phyloP scores from a whole-genome alignment of 1,140 invertebrate genomes.

The Pygmarrhopalites habei region DNA sequence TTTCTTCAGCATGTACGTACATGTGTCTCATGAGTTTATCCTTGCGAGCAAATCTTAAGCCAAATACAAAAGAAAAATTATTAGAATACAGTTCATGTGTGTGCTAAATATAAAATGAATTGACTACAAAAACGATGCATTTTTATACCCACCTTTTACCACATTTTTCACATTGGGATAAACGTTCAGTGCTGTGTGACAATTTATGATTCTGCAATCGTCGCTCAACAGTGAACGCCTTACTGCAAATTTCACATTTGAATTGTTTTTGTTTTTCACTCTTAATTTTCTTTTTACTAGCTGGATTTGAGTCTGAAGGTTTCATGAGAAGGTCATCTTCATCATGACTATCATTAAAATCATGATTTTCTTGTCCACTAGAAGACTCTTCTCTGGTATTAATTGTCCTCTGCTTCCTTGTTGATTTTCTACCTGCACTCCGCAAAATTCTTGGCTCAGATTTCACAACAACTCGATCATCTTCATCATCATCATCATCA shows the following conservation, averaged over 20 bases:
- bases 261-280: background rate
- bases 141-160: too few species aligned
- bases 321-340: background rate
- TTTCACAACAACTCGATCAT: too few species aligned
- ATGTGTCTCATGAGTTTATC: conserved; percentile 28
- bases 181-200: conserved; percentile 3
- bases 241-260: conserved; percentile 22
- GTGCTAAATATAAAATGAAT: too few species aligned
- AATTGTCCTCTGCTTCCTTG: background rate
- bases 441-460: too few species aligned
- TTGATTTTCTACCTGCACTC: too few species aligned
- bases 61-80: too few species aligned
- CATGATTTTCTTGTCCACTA: background rate
- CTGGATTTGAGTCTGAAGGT: background rate
- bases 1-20: conserved; percentile 28
- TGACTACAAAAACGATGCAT: too few species aligned
- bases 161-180: conserved; percentile 31
- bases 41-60: conserved; percentile 24
- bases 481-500: too few species aligned
- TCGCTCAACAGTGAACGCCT: conserved; percentile 18
- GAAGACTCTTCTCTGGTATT: background rate
- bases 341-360: background rate
- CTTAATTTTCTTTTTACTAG: too few species aligned
- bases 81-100: too few species aligned
- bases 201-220: conserved; percentile 21